Evolutionary conservation across 1,140 invertebrate genomes (phyloP).

Genomic region (Euglossa dilemma): DNA sequence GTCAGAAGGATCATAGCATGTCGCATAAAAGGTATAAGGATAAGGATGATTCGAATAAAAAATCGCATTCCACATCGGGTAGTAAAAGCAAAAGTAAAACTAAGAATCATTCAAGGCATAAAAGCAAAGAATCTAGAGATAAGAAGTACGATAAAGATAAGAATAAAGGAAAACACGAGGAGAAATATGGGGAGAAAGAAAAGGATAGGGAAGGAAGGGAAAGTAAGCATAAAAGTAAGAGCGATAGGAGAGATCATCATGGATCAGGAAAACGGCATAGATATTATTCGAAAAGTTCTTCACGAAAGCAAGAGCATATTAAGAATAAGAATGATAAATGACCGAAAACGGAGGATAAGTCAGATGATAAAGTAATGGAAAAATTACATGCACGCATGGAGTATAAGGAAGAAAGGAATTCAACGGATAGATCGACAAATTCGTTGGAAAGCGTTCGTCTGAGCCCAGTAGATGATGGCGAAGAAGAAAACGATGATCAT

Average conservation of each 20-base stretch:
- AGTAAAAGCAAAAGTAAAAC: slow-evolving; percentile 2
- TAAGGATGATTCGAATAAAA: background rate
- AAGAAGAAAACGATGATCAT: background rate
- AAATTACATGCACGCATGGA: slow-evolving; percentile 56
- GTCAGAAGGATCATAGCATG: background rate
- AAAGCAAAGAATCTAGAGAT: background rate
- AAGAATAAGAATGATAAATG: slow-evolving; percentile 62
- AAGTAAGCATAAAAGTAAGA: slow-evolving; percentile 56
- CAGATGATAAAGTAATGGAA: slow-evolving; percentile 54
- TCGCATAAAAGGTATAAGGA: slow-evolving; percentile 23
- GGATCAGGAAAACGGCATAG: slow-evolving; percentile 68
- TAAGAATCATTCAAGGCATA: background rate
- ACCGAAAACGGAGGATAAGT: slow-evolving; percentile 66
- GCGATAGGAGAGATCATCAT: slow-evolving; percentile 58
- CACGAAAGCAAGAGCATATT: slow-evolving; percentile 55
- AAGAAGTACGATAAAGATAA: slow-evolving; percentile 15
- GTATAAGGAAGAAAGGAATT: slow-evolving; percentile 63
- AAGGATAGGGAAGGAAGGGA: slow-evolving; percentile 50
- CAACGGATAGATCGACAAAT: slow-evolving; percentile 55
- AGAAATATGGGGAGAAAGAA: slow-evolving; percentile 44
- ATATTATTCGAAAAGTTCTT: slow-evolving; percentile 62
- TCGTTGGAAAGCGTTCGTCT: slow-evolving; percentile 21
- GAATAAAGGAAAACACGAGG: background rate
- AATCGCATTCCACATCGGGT: background rate
- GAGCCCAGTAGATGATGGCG: background rate